Base-by-base conservation (phyloP, 2,797 vertebrate species). In the Nasua narica region DNA sequence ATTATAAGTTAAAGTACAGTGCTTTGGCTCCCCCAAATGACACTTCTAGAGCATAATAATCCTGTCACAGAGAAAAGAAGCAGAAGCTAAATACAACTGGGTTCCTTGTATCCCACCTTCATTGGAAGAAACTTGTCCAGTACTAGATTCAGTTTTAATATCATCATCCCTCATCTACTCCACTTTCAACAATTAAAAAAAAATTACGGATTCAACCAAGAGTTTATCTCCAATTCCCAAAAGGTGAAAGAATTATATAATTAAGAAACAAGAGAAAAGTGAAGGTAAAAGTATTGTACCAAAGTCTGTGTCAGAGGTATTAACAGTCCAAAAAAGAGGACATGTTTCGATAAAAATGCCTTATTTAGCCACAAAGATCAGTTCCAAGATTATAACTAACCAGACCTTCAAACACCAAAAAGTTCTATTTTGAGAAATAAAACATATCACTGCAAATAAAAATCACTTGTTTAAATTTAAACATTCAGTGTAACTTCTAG, bases 11-110 rank as follows among this genome's bases (percentile, higher is more conserved):
- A 16, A 91, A 97, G 35, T 35, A 23, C 32, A 88, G 98, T 98
- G 91, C 96, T 56, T 96, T 96, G 98, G 98, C 98, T 98, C 98
- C 98, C 98, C 98, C 98, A 98, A 0, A 95, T 98, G 99, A 98
- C 97, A 97, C 62, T 95, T 98, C 40, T 88, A 76, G 88, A 89
- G 84, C 69, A 97, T 70, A 87, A n/a, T 18, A 87, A 87, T 72
- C 21, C 77, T 76, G 37, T 37, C 50, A 91, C 23, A 77, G 72
- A 58, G 35, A 85, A 85, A 90, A 84, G 37, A 94, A 91, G 87
- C 3, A 2, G 1, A 77, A 18, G 16, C 58, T 72, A 86, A 78
- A 78, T 5, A 37, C 16, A 83, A 52, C 3, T 12, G 29, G 10
- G 10, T 72, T 94, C 62, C 74, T 74, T 35, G 35, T 32, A 79